phyloP scores from a whole-genome alignment of 2,888 invertebrate species.

The Ischnura elegans region DNA sequence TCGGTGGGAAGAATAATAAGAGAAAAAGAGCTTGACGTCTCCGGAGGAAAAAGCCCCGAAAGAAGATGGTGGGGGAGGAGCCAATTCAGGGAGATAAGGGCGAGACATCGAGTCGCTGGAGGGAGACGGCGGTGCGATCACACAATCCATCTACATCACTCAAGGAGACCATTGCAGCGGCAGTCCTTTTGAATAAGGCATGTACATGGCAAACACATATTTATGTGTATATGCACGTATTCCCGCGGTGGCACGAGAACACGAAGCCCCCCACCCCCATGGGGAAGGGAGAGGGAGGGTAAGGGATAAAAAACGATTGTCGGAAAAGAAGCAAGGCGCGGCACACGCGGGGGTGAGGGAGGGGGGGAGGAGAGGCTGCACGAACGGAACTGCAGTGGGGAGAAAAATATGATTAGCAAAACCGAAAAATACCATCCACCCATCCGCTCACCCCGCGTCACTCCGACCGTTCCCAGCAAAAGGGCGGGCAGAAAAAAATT shows the following conservation, averaged over 20 bases:
- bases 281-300: not conserved
- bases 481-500: not conserved
- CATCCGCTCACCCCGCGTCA: not conserved
- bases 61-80: not conserved
- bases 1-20: not conserved
- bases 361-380: not conserved
- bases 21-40: not conserved
- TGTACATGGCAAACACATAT: not conserved
- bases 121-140: not conserved
- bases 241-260: not conserved
- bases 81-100: slow-evolving; percentile 19
- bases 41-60: not conserved
- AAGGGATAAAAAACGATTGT: too few species aligned
- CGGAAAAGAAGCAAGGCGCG: not conserved
- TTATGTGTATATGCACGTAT: not conserved
- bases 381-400: slow-evolving; percentile 54
- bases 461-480: not conserved
- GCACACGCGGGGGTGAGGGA: not conserved
- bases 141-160: slow-evolving; percentile 60
- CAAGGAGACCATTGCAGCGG: not conserved
- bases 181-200: slow-evolving; percentile 44
- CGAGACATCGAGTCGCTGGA: not conserved
- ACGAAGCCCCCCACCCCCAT: not conserved
- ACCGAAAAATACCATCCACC: not conserved
- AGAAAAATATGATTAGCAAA: slow-evolving; percentile 48